These are phyloP conservation scores for Micromesistius poutassou DNA, from an alignment of 2,797 vertebrate genomes.

Conservation along the genomic window DNA sequence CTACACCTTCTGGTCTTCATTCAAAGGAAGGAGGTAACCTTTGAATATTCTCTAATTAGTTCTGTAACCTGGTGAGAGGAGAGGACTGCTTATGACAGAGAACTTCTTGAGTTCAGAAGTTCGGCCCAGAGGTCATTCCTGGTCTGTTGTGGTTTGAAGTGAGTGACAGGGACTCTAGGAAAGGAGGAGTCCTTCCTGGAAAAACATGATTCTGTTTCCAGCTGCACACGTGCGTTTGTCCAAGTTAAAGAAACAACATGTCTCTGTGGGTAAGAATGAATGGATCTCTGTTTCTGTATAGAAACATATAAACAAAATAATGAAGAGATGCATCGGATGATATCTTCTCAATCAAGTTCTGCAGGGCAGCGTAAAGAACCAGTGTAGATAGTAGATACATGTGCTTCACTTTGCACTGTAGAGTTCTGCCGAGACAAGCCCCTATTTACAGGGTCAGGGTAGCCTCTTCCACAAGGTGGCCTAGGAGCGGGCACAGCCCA, in stretches of 20 bases:
- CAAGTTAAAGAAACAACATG: neutral
- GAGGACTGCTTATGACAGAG: neutral
- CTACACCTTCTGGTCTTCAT: neutral
- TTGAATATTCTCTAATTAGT: neutral
- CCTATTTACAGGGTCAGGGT: neutral
- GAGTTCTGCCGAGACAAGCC: no score
- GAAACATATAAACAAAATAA: no score
- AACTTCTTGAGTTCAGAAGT: neutral
- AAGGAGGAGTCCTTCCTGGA: neutral
- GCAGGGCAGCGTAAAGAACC: neutral
- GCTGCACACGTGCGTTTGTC: constrained; percentile 42
- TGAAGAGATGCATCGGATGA: neutral
- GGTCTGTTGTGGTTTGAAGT: neutral
- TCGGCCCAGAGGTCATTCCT: neutral
- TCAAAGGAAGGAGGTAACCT: neutral
- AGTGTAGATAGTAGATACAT: no score
- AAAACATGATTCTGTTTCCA: constrained; percentile 50
- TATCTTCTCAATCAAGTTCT: neutral
- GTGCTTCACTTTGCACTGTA: no score
- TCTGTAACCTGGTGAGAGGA: neutral
- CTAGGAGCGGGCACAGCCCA: neutral
- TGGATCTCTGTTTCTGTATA: constrained; percentile 13
- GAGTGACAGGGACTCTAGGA: neutral
- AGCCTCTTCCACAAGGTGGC: no score
- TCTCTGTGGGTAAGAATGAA: constrained; percentile 3